These are phyloP conservation scores for Hylaea fasciaria DNA, from an alignment of 2,888 invertebrate species.

Conservation along the genomic window DNA sequence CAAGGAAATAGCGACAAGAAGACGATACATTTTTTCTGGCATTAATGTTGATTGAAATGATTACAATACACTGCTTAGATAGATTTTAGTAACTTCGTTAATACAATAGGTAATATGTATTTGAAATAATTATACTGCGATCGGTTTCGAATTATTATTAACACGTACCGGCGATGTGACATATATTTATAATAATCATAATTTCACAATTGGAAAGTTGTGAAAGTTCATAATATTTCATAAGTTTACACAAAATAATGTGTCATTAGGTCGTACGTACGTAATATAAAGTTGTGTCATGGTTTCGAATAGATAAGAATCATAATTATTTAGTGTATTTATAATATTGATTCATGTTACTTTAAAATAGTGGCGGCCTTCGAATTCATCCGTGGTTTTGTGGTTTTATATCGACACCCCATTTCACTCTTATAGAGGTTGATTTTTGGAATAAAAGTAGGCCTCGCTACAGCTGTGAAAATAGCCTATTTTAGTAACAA, in stretches of 20 bases:
- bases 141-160: not conserved
- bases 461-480: no score
- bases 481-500: no score
- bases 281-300: not conserved
- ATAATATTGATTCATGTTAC: no score
- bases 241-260: constrained; percentile 3
- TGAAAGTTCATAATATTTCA: constrained; percentile 22
- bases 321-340: not conserved
- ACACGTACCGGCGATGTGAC: not conserved
- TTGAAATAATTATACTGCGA: not conserved
- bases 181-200: constrained; percentile 14
- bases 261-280: constrained; percentile 10
- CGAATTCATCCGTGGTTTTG: no score
- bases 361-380: no score
- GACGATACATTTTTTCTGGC: constrained; percentile 18
- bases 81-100: no score
- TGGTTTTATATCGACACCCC: no score
- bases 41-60: not conserved
- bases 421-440: no score
- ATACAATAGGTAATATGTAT: no score
- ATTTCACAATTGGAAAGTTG: constrained; percentile 20
- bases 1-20: constrained; percentile 15
- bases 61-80: not conserved
- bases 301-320: constrained; percentile 11
- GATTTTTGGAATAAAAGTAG: no score